These are phyloP conservation scores for Lysiphlebus fabarum DNA, from an alignment of 1,140 invertebrate species.

Conservation along the genomic window DNA sequence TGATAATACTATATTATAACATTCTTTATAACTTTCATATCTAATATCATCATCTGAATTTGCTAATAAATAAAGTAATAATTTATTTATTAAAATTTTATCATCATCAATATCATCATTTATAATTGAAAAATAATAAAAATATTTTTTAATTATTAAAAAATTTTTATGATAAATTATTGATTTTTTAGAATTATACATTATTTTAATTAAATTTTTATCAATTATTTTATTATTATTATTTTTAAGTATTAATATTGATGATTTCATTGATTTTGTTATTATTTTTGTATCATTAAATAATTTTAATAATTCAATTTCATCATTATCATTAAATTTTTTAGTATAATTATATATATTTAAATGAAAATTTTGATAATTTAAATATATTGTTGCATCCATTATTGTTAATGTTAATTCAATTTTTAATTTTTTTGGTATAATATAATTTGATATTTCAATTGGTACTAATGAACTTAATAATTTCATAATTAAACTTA, in stretches of 20 bases:
- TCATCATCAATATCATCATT: conserved; percentile 29
- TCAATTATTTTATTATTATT: conserved; percentile 15
- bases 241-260: conserved; percentile 39
- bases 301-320: conserved; percentile 31
- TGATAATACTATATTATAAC: conserved; percentile 42
- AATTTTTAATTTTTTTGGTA: conserved; percentile 40
- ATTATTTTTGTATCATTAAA: conserved; percentile 40
- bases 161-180: conserved; percentile 45
- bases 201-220: conserved; percentile 31
- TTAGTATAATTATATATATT: conserved; percentile 40
- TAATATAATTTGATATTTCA: conserved; percentile 39
- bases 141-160: conserved; percentile 32
- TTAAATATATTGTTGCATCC: conserved; percentile 45
- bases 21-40: conserved; percentile 48
- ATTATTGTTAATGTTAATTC: conserved; percentile 36
- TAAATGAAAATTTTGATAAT: conserved; percentile 37
- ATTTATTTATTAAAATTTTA: conserved; percentile 33
- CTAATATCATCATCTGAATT: conserved; percentile 43
- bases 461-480: conserved; percentile 42
- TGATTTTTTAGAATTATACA: conserved; percentile 40
- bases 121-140: conserved; percentile 25
- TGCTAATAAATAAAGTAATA: conserved; percentile 40
- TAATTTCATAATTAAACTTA: conserved; percentile 37
- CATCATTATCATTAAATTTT: conserved; percentile 37
- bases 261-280: conserved; percentile 41